A percentile compares a stretch with the other conserved stretches of the same genome.
phyloP scores from a whole-genome alignment of 2,797 vertebrate species.

The Denticeps clupeoides region DNA sequence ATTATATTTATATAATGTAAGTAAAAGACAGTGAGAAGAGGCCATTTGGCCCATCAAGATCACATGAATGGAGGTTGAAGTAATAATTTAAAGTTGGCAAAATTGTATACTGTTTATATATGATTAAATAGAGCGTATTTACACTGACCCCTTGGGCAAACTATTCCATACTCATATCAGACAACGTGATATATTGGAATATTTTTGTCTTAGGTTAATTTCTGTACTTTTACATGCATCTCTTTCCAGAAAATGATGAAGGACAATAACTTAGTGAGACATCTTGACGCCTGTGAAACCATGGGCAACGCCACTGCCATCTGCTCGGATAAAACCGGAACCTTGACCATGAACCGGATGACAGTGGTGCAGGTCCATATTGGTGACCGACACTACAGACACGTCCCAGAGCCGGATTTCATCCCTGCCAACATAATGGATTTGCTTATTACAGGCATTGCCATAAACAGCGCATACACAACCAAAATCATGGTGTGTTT shows the following conservation, averaged over 20 bases:
- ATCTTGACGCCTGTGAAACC: conserved; percentile 93
- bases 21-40: too few relatives aligned
- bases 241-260: conserved; percentile 97
- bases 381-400: conserved; percentile 70
- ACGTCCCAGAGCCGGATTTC: conserved; percentile 73
- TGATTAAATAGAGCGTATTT: too few relatives aligned
- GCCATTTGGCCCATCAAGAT: too few relatives aligned
- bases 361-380: conserved; percentile 81
- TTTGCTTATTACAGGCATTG: conserved; percentile 73
- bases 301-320: conserved; percentile 98
- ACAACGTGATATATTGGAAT: too few relatives aligned
- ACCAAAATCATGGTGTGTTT: conserved; percentile 96
- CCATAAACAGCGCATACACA: conserved; percentile 93
- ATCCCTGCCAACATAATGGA: conserved; percentile 72
- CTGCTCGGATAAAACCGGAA: conserved; percentile 96
- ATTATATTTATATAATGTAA: too few relatives aligned
- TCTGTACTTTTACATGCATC: not conserved
- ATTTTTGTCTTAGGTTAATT: not conserved
- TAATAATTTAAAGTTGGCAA: too few relatives aligned
- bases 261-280: conserved; percentile 92
- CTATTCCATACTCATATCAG: too few relatives aligned
- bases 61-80: too few relatives aligned
- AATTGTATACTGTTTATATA: not conserved
- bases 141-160: too few relatives aligned
- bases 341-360: conserved; percentile 95